These are phyloP conservation scores for Amphipyra berbera DNA, from an alignment of 2,888 invertebrate species.

Conservation along the genomic window DNA sequence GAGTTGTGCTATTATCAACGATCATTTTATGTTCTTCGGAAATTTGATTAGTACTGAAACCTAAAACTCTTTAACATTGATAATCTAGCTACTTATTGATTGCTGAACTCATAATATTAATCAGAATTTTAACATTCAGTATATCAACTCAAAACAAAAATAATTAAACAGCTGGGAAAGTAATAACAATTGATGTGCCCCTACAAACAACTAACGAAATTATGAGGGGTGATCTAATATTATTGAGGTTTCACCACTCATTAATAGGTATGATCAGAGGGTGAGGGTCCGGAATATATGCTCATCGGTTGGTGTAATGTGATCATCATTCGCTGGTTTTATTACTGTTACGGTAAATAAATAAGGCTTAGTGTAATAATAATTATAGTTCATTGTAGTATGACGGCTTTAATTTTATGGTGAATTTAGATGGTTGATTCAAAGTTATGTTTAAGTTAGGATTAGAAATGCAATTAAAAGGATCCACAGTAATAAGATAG, in stretches of 20 bases:
- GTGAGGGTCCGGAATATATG: constrained; percentile 32
- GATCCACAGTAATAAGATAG: too few relatives aligned
- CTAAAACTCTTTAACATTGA: too few relatives aligned
- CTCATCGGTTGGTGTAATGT: constrained; percentile 26
- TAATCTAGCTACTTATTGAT: too few relatives aligned
- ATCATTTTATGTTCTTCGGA: too few relatives aligned
- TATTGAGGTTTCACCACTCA: constrained; percentile 43
- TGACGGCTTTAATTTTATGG: not conserved
- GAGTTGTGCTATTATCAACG: not conserved
- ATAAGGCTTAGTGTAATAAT: constrained; percentile 18
- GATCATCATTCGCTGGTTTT: constrained; percentile 25
- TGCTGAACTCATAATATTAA: too few relatives aligned
- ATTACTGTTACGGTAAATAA: constrained; percentile 40
- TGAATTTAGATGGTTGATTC: not conserved
- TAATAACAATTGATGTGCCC: constrained; percentile 33
- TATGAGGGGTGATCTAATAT: constrained; percentile 40
- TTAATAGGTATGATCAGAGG: constrained; percentile 12
- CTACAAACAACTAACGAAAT: constrained; percentile 30
- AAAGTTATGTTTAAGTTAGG: too few relatives aligned
- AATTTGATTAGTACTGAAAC: too few relatives aligned
- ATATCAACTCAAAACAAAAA: constrained; percentile 3
- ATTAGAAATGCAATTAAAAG: too few relatives aligned
- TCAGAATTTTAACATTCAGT: too few relatives aligned
- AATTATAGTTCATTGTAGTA: constrained; percentile 17
- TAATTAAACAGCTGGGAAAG: constrained; percentile 26